Percentiles rank a stretch among this genome's conserved stretches.
Evolutionary conservation across 2,797 vertebrate genomes (phyloP).

Genomic region (Eutrigla gurnardus): DNA sequence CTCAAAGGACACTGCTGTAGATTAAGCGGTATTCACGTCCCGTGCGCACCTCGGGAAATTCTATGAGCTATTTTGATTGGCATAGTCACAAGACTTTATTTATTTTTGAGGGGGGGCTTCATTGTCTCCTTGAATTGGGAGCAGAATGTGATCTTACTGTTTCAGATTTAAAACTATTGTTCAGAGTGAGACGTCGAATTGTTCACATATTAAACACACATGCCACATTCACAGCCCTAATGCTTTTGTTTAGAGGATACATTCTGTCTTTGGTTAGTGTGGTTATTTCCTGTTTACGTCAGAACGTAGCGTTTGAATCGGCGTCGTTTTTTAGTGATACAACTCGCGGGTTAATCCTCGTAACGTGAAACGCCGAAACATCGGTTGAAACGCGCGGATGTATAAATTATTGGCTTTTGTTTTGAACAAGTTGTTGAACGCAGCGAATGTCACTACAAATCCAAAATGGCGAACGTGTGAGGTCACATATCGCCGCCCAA

Average conservation of each 20-base stretch:
- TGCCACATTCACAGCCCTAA: background rate
- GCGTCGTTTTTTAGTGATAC: background rate
- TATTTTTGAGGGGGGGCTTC: background rate
- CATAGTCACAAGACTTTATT: slow-evolving; percentile 29
- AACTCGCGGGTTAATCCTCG: background rate
- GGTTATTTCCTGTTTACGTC: slow-evolving; percentile 13
- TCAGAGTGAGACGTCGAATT: background rate
- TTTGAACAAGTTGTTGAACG: slow-evolving; percentile 83
- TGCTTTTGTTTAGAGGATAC: slow-evolving; percentile 10
- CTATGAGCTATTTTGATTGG: slow-evolving; percentile 39
- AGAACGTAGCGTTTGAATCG: background rate
- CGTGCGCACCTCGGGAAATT: slow-evolving; percentile 39
- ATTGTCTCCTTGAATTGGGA: background rate
- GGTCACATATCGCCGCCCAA: slow-evolving; percentile 82
- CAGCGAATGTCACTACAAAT: slow-evolving; percentile 83
- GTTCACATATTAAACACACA: background rate
- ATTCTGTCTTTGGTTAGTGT: background rate
- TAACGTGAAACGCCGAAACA: background rate
- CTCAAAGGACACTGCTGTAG: slow-evolving; percentile 70
- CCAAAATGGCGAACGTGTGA: slow-evolving; percentile 90
- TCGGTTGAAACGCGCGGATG: slow-evolving; percentile 21
- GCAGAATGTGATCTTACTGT: slow-evolving; percentile 11
- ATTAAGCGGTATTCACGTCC: slow-evolving; percentile 64
- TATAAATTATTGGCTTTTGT: slow-evolving; percentile 80
- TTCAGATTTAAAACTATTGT: background rate